phyloP scores from a whole-genome alignment of 1,140 invertebrate species.

The Phocides pigmalion region DNA sequence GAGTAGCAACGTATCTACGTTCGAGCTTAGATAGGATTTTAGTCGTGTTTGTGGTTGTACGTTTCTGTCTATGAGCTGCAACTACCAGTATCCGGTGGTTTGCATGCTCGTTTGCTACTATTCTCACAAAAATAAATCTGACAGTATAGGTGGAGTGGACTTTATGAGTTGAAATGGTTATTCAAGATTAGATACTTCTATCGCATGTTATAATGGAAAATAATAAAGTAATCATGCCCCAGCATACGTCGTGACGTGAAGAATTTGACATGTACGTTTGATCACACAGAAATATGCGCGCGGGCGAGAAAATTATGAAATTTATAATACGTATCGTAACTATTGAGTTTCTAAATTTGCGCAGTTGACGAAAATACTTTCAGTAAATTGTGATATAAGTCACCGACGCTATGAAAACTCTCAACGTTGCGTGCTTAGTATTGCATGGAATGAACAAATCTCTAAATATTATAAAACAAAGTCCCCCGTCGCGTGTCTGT shows the following conservation, averaged over 20 bases:
- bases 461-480: not conserved
- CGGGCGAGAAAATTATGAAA: conserved; percentile 17
- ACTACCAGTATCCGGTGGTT: too few species aligned
- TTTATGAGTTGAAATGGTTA: too few species aligned
- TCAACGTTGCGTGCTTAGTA: not conserved
- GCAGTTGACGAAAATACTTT: conserved; percentile 25
- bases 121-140: too few species aligned
- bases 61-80: too few species aligned
- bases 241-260: conserved; percentile 4
- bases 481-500: too few species aligned
- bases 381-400: conserved; percentile 12
- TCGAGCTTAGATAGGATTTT: too few species aligned
- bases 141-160: too few species aligned
- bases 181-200: too few species aligned
- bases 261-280: conserved; percentile 14
- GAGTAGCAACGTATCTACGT: too few species aligned
- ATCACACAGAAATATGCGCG: conserved; percentile 7
- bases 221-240: not conserved
- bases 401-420: not conserved
- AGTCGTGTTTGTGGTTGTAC: too few species aligned
- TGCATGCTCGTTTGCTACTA: too few species aligned
- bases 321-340: conserved; percentile 14
- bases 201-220: too few species aligned
- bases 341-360: conserved; percentile 20
- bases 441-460: not conserved